A percentile compares a stretch with the other conserved stretches of the same genome.
These are phyloP conservation scores for Dinocampus coccinellae DNA, from an alignment of 2,888 invertebrate genomes.

Conservation along the genomic window DNA sequence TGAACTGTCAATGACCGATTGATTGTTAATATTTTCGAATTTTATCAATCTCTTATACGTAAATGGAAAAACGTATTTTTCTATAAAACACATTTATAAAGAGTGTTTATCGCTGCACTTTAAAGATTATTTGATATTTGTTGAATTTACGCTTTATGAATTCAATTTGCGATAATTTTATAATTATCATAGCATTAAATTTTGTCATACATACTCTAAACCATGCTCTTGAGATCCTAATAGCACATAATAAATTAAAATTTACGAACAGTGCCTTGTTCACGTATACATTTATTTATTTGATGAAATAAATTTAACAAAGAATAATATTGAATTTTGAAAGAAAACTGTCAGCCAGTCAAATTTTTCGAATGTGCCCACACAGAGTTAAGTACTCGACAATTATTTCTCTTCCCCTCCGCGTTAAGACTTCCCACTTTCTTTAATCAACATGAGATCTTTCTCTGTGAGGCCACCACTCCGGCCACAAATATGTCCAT, in stretches of 20 bases:
- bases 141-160: constrained; percentile 39
- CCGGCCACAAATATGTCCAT: constrained; percentile 54
- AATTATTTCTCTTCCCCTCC: too few relatives aligned
- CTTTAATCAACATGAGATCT: background rate
- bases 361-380: constrained; percentile 61
- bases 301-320: constrained; percentile 45
- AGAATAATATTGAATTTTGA: constrained; percentile 29
- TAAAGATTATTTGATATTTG: too few relatives aligned
- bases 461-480: constrained; percentile 52
- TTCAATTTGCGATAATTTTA: constrained; percentile 10
- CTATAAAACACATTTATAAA: too few relatives aligned
- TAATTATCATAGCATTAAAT: background rate
- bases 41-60: too few relatives aligned
- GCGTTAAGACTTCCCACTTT: background rate
- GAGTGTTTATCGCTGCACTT: too few relatives aligned
- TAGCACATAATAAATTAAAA: constrained; percentile 46
- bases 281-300: constrained; percentile 62
- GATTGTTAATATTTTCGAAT: too few relatives aligned
- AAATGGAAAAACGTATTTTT: too few relatives aligned
- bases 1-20: background rate
- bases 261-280: constrained; percentile 67
- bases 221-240: constrained; percentile 41
- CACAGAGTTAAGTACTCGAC: constrained; percentile 56
- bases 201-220: background rate
- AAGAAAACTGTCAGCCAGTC: constrained; percentile 55